These are phyloP conservation scores for Apotomis turbidana DNA, from an alignment of 2,888 invertebrate genomes.

Conservation along the genomic window DNA sequence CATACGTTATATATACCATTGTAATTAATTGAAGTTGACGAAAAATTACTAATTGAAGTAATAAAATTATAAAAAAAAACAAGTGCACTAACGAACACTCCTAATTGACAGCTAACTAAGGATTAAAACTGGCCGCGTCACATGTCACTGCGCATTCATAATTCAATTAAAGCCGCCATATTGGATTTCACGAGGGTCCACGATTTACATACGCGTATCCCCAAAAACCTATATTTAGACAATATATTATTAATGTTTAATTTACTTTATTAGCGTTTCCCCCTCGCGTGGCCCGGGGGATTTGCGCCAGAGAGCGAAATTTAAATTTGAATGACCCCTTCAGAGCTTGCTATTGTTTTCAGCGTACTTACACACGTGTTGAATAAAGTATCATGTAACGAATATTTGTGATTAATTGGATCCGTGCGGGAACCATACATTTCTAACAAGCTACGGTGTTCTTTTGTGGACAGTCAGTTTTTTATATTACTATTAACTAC, in stretches of 20 bases:
- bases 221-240: conserved; percentile 76
- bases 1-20: too few relatives aligned
- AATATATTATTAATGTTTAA: conserved; percentile 84
- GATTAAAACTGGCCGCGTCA: conserved; percentile 43
- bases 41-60: background rate
- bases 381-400: conserved; percentile 26
- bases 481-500: too few relatives aligned
- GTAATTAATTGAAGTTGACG: too few relatives aligned
- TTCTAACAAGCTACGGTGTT: background rate
- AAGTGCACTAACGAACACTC: conserved; percentile 29
- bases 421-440: background rate
- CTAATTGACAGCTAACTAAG: conserved; percentile 35
- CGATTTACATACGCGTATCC: conserved; percentile 72
- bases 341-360: conserved; percentile 45
- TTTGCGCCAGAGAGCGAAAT: conserved; percentile 75
- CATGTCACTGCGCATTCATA: conserved; percentile 54
- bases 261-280: conserved; percentile 81
- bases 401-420: conserved; percentile 27
- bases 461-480: background rate
- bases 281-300: conserved; percentile 71
- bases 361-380: conserved; percentile 38
- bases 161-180: conserved; percentile 62
- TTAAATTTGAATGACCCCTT: conserved; percentile 81
- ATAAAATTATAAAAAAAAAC: conserved; percentile 5
- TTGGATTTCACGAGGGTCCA: conserved; percentile 62